phyloP scores from a whole-genome alignment of 2,797 vertebrate species.

The Discoglossus pictus region DNA sequence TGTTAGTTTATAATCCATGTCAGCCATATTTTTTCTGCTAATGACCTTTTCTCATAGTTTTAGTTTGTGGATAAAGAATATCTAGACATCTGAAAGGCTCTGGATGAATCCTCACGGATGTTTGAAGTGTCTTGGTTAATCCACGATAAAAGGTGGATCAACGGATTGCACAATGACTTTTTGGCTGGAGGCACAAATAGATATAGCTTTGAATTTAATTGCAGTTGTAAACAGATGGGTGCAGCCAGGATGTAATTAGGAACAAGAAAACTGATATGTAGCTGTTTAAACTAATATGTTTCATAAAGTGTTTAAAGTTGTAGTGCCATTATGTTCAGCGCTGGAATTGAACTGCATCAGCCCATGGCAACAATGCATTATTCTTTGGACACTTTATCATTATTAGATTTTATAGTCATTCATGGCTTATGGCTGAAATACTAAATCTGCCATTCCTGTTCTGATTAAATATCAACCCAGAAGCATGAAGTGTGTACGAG shows the following conservation, averaged over 20 bases:
- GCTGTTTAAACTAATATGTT: constrained; percentile 45
- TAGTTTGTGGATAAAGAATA: constrained; percentile 32
- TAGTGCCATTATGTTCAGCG: constrained; percentile 25
- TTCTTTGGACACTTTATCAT: too few species aligned
- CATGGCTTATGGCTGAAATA: too few species aligned
- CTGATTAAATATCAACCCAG: too few species aligned
- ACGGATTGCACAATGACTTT: constrained; percentile 45
- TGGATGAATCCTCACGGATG: constrained; percentile 27
- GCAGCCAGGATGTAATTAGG: constrained; percentile 44
- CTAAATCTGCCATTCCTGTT: too few species aligned
- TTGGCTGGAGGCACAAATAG: constrained; percentile 49
- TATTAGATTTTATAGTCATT: background rate
- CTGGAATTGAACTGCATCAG: too few species aligned
- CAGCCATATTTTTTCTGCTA: constrained; percentile 7
- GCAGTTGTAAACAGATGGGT: constrained; percentile 47
- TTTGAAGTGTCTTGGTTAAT: constrained; percentile 53
- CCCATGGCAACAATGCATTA: too few species aligned
- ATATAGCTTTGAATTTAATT: constrained; percentile 55
- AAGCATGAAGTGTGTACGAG: too few species aligned
- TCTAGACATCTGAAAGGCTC: constrained; percentile 12
- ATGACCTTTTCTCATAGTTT: constrained; percentile 29
- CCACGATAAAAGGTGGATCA: constrained; percentile 44
- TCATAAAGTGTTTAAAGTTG: constrained; percentile 23
- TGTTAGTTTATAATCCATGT: constrained; percentile 6
- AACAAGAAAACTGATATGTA: constrained; percentile 33